Conservation (phyloP, 2,888 invertebrate species). For the Empis stercorea region DNA sequence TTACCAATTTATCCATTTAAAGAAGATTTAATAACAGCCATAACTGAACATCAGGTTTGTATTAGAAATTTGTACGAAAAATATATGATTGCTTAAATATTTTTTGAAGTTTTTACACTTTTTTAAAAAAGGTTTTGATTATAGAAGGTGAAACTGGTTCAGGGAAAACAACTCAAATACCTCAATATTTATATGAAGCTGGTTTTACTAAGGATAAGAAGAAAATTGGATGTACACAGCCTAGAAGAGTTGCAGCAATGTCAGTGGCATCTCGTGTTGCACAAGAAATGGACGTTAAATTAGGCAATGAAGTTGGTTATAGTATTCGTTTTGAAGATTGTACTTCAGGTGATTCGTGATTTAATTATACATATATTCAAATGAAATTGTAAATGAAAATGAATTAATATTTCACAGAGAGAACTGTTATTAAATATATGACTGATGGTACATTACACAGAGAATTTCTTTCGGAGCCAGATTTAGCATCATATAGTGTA, state of each 20-base stretch:
- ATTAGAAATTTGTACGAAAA: background rate
- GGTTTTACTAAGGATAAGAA: constrained; percentile 74
- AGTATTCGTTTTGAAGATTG: constrained; percentile 98
- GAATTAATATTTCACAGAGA: constrained; percentile 40
- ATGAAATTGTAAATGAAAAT: too few species aligned
- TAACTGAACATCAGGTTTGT: constrained; percentile 66
- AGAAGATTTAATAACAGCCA: constrained; percentile 78
- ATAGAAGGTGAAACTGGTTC: constrained; percentile 98
- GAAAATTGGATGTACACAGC: constrained; percentile 94
- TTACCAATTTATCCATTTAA: constrained; percentile 90
- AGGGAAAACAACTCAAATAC: constrained; percentile 98
- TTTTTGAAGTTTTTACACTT: background rate
- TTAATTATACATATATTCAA: too few species aligned
- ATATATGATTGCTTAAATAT: background rate
- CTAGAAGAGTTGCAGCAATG: constrained; percentile 97
- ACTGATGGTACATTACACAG: constrained; percentile 96
- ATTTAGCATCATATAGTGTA: constrained; percentile 88
- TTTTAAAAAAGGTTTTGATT: constrained; percentile 54
- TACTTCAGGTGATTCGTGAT: constrained; percentile 47
- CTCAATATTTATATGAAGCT: constrained; percentile 92
- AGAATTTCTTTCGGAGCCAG: constrained; percentile 95
- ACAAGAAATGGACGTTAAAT: constrained; percentile 92
- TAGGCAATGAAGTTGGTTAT: constrained; percentile 84
- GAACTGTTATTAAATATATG: constrained; percentile 97
- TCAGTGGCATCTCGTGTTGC: constrained; percentile 97